Evolutionary conservation across 2,797 vertebrate genomes (phyloP), one percentile per base, ranked within the genome.

Genomic region (Urocyon cinereoargenteus): DNA sequence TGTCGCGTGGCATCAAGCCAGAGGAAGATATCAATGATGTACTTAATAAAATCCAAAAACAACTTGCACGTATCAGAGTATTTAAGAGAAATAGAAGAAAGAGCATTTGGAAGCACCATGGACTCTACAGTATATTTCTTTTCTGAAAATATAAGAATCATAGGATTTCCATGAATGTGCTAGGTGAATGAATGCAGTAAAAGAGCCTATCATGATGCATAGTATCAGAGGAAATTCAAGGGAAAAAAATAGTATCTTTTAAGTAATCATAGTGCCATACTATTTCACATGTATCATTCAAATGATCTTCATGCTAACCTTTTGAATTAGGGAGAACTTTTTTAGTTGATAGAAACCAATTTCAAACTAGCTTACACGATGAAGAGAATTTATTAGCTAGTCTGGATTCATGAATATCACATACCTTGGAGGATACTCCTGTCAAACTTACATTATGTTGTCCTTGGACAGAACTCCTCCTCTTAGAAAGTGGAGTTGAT

Each of bases 1-100:
- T 97, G 97, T 98, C 98, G 98, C 0, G 86, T 98, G 98, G 98
- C 98, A 98, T 70, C 28, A 49, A 96, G 98, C 98, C 99, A 98
- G 88, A 98, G 97, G 96, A 97, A 98, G 98, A 97, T 97, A 98
- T 97, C 96, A 89, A 89, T 98, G 98, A 97, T 92, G 90, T 96
- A 87, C 90, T 95, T 98, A 98, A 98, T 97, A 96, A 97, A 95
- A 98, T 96, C 97, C 97, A 94, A 97, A 98, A 98, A 98, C 98
- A 98, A 98, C 97, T 98, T 96, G 86, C 95, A 91, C 77, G 88
- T 97, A 97, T 98, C 95, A 94, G 97, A 59, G 70, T 78, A 51
- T 89, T 85, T 92, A 62, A 90, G 78, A n/a, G 64, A 98, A 98
- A 96, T 89, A 92, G 98, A 95, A 36, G 97, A 90, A 22, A 19